phyloP scores from a whole-genome alignment of 2,888 invertebrate genomes.

The Pseudeuparius sepicola region DNA sequence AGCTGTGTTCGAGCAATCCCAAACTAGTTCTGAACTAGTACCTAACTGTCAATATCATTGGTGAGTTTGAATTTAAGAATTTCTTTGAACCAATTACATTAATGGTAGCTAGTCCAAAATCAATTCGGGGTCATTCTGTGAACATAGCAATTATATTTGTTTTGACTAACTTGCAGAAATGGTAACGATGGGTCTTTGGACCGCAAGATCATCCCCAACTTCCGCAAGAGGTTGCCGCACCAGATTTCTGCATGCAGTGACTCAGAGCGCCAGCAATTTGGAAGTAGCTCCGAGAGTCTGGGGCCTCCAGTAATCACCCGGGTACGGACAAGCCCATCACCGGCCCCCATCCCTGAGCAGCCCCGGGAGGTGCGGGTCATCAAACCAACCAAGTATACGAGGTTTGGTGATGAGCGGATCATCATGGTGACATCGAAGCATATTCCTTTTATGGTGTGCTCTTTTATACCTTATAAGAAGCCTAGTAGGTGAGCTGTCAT shows the following conservation, averaged over 20 bases:
- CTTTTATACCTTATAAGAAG: constrained; percentile 71
- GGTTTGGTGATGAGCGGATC: constrained; percentile 70
- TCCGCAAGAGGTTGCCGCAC: constrained; percentile 39
- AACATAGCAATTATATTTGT: no score
- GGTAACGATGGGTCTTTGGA: no score
- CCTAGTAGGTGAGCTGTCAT: constrained; percentile 27
- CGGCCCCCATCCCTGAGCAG: constrained; percentile 44
- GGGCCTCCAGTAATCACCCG: constrained; percentile 26
- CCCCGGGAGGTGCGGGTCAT: constrained; percentile 49
- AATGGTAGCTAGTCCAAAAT: no score
- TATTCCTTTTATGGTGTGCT: constrained; percentile 78
- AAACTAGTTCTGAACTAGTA: no score
- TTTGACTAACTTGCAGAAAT: no score
- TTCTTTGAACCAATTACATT: no score
- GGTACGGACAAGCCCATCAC: constrained; percentile 32
- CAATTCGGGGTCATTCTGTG: no score
- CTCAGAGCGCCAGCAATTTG: constrained; percentile 50
- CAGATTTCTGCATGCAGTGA: constrained; percentile 44
- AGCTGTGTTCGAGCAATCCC: no score
- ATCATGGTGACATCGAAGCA: constrained; percentile 69
- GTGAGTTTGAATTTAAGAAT: no score
- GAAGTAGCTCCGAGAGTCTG: constrained; percentile 74
- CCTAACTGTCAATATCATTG: no score
- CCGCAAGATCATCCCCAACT: no score
- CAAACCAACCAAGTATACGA: constrained; percentile 52